phyloP scores from a whole-genome alignment of 2,888 invertebrate genomes.

The Cryptocheilus praepositus region DNA sequence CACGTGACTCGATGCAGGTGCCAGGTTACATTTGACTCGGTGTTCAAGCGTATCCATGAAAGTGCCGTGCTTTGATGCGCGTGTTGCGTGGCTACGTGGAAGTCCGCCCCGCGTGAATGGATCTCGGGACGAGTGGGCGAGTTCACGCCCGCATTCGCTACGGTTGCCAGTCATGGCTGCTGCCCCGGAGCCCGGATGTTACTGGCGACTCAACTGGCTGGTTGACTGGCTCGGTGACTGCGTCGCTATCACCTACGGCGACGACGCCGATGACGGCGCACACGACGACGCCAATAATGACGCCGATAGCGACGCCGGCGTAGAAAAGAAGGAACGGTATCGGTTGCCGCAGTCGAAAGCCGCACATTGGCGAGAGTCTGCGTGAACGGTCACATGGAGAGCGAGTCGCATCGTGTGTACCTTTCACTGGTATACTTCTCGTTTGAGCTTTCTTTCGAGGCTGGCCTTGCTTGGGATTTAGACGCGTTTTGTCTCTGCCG shows the following conservation, averaged over 20 bases:
- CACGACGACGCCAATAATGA: conserved; percentile 39
- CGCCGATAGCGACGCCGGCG: too few relatives aligned
- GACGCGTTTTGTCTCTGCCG: not conserved
- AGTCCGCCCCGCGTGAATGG: too few relatives aligned
- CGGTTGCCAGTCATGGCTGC: conserved; percentile 43
- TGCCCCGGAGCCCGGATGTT: conserved; percentile 27
- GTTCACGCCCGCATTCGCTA: conserved; percentile 29
- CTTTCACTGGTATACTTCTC: not conserved
- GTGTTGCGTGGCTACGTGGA: too few relatives aligned
- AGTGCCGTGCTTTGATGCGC: too few relatives aligned
- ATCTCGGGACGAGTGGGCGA: not conserved
- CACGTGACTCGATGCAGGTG: too few relatives aligned
- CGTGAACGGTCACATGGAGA: too few relatives aligned
- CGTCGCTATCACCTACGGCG: too few relatives aligned
- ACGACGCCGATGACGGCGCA: conserved; percentile 19
- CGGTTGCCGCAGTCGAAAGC: not conserved
- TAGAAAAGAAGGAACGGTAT: not conserved
- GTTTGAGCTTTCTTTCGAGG: conserved; percentile 14
- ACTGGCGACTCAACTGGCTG: conserved; percentile 14
- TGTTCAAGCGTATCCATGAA: too few relatives aligned
- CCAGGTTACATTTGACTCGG: too few relatives aligned
- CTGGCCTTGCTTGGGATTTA: not conserved
- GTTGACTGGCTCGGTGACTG: too few relatives aligned
- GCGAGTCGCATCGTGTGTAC: too few relatives aligned
- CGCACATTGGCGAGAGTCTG: too few relatives aligned